Conservation (phyloP, 2,113 vertebrate genomes). For the Toxotes jaculatrix region DNA sequence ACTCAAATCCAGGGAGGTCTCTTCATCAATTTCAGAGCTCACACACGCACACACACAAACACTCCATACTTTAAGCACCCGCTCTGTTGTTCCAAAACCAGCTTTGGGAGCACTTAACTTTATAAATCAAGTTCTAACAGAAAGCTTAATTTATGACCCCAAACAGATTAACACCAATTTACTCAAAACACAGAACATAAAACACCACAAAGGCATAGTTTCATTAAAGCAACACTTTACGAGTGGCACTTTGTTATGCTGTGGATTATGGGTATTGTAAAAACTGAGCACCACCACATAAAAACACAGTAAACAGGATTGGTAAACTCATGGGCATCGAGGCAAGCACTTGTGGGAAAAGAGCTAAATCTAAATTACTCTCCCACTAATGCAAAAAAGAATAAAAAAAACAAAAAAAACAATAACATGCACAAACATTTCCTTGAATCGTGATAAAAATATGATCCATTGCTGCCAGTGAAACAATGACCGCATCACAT, state of each 20-base stretch:
- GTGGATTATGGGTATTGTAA: conserved; percentile 72
- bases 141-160: conserved; percentile 57
- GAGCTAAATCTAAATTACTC: conserved; percentile 51
- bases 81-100: conserved; percentile 43
- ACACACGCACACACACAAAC: conserved; percentile 31
- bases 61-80: conserved; percentile 34
- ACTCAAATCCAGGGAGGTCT: conserved; percentile 71
- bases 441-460: conserved; percentile 36
- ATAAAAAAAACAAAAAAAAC: background rate
- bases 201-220: conserved; percentile 56
- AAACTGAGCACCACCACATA: conserved; percentile 66
- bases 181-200: conserved; percentile 56
- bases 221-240: conserved; percentile 66
- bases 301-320: conserved; percentile 63
- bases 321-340: conserved; percentile 54
- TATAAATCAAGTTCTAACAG: conserved; percentile 52
- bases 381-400: conserved; percentile 35
- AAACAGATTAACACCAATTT: conserved; percentile 71
- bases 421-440: conserved; percentile 31
- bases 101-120: conserved; percentile 41
- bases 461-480: conserved; percentile 8
- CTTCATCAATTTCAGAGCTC: conserved; percentile 55
- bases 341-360: conserved; percentile 56
- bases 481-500: conserved; percentile 32
- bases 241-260: conserved; percentile 59